A percentile compares a stretch with the other conserved stretches of the same genome.
Evolutionary conservation across 2,888 invertebrate genomes (phyloP).

Genomic region (Colostygia pectinataria): DNA sequence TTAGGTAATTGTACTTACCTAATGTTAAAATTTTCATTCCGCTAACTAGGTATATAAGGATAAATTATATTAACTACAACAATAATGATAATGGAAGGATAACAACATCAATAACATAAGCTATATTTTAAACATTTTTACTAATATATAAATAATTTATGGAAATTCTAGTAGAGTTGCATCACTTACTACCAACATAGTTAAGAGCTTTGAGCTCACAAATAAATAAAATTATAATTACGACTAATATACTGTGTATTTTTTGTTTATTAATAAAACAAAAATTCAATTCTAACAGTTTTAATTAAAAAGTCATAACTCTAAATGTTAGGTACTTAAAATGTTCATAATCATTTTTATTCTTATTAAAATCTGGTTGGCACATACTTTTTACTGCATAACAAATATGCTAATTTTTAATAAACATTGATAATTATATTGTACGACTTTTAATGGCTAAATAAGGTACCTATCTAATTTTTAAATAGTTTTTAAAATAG

Average conservation of each 20-base stretch:
- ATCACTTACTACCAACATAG: slow-evolving; percentile 39
- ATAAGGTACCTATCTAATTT: slow-evolving; percentile 8
- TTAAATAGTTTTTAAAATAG: slow-evolving; percentile 5
- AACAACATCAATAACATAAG: slow-evolving; percentile 48
- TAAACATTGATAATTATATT: slow-evolving; percentile 7
- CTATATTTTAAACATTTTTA: slow-evolving; percentile 36
- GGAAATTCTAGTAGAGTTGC: slow-evolving; percentile 32
- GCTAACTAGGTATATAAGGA: neutral
- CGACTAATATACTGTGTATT: neutral
- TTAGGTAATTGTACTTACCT: slow-evolving; percentile 1
- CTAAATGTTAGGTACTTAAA: no score
- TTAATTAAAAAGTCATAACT: no score
- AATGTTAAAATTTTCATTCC: slow-evolving; percentile 2
- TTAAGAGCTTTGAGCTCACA: slow-evolving; percentile 48
- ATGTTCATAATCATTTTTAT: neutral
- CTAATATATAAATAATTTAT: slow-evolving; percentile 49
- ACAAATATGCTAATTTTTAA: neutral
- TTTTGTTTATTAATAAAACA: no score
- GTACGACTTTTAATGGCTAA: slow-evolving; percentile 10
- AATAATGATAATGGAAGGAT: slow-evolving; percentile 40
- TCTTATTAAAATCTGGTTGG: slow-evolving; percentile 8
- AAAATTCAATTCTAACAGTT: no score
- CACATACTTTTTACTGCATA: slow-evolving; percentile 13
- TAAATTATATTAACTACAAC: slow-evolving; percentile 14
- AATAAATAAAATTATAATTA: slow-evolving; percentile 29